Percentiles rank a stretch among this genome's conserved stretches.
phyloP scores from a whole-genome alignment of 2,888 invertebrate species.

The Drosophila anomelani region DNA sequence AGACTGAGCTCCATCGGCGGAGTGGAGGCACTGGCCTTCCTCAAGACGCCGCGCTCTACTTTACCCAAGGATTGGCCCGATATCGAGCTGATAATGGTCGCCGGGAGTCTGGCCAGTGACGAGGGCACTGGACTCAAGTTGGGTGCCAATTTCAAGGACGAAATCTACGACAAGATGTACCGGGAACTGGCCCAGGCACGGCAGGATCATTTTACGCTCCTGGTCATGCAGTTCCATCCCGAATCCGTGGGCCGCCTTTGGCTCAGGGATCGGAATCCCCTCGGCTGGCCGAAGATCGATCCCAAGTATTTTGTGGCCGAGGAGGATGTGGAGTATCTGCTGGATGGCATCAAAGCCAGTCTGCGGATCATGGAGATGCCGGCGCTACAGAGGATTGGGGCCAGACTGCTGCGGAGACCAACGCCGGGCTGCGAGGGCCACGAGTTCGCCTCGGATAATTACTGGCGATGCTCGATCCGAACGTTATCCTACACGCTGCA shows the following conservation, averaged over 20 bases:
- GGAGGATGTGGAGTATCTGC: constrained; percentile 85
- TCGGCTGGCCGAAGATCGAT: constrained; percentile 87
- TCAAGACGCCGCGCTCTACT: constrained; percentile 86
- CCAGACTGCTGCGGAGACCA: constrained; percentile 85
- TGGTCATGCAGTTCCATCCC: constrained; percentile 90
- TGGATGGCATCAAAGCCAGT: constrained; percentile 87
- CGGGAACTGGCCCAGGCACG: constrained; percentile 85
- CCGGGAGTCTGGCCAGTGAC: constrained; percentile 88
- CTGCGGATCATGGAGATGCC: constrained; percentile 87
- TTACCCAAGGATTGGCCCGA: constrained; percentile 88
- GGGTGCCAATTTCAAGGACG: constrained; percentile 87
- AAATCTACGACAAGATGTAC: constrained; percentile 86
- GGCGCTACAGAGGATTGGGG: constrained; percentile 87
- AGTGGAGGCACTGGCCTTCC: constrained; percentile 88
- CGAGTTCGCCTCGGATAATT: constrained; percentile 87
- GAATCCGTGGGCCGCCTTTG: constrained; percentile 89
- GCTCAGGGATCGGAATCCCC: constrained; percentile 88
- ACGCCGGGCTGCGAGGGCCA: constrained; percentile 86
- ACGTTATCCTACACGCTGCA: constrained; percentile 87
- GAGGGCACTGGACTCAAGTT: constrained; percentile 86
- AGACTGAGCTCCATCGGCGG: constrained; percentile 86
- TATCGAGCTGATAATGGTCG: constrained; percentile 88
- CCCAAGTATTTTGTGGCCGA: constrained; percentile 86
- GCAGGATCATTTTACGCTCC: constrained; percentile 86
- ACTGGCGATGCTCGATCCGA: constrained; percentile 89